These are phyloP conservation scores for Characodon lateralis DNA, from an alignment of 2,797 vertebrate genomes.

Conservation along the genomic window DNA sequence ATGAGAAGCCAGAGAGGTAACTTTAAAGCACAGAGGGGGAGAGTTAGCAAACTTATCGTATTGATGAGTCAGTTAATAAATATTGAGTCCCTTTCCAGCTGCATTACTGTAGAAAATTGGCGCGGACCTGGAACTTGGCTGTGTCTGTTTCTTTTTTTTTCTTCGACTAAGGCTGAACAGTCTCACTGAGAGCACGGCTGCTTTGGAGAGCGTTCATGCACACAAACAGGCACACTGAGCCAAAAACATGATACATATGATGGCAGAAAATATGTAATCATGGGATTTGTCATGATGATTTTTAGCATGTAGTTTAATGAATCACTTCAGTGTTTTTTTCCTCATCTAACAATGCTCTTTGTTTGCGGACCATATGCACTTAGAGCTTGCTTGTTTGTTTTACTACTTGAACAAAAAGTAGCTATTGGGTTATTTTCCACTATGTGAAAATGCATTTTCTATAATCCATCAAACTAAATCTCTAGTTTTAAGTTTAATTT, in stretches of 20 bases:
- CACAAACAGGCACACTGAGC: slow-evolving; percentile 12
- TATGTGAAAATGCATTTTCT: neutral
- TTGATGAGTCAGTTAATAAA: slow-evolving; percentile 67
- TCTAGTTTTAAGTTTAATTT: slow-evolving; percentile 31
- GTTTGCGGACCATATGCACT: neutral
- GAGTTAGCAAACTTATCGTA: slow-evolving; percentile 52
- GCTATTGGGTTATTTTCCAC: neutral
- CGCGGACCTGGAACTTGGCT: slow-evolving; percentile 30
- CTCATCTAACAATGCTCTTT: neutral
- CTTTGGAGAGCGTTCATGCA: slow-evolving; percentile 8
- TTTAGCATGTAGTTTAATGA: slow-evolving; percentile 1
- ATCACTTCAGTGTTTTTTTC: neutral
- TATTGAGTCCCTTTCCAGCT: slow-evolving; percentile 56
- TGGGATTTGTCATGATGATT: slow-evolving; percentile 10
- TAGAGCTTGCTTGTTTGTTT: slow-evolving; percentile 26
- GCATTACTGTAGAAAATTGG: slow-evolving; percentile 41
- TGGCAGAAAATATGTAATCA: slow-evolving; percentile 3
- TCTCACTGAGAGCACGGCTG: slow-evolving; percentile 32
- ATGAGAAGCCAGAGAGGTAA: slow-evolving; percentile 57
- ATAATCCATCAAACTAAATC: slow-evolving; percentile 42
- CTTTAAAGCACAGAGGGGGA: slow-evolving; percentile 31
- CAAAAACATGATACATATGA: neutral
- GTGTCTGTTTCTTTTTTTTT: slow-evolving; percentile 36
- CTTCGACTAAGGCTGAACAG: slow-evolving; percentile 19
- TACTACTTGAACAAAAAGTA: slow-evolving; percentile 10